Base-by-base conservation (phyloP, 2,797 vertebrate species). In the Poecilia picta region DNA sequence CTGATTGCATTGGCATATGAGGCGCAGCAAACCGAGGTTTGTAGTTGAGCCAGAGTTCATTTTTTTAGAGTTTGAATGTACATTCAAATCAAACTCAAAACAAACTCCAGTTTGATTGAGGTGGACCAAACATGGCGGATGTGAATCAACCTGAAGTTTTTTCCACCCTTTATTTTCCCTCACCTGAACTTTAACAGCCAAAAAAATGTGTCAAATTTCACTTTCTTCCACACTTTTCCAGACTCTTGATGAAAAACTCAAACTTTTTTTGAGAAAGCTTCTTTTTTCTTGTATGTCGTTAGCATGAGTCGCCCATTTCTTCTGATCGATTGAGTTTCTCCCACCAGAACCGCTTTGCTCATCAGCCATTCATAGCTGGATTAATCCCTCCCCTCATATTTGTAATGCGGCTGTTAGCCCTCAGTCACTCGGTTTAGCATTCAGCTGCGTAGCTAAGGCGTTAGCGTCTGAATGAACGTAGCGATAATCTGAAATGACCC, bases 401-500 rank as follows among this genome's bases (percentile, higher is more conserved):
- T 91, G 88, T 92, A 91, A 87, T 86, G 72, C 78, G 87, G 81
- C 89, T 85, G 90, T 93, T 87, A 85, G 87, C 79, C 79, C 47
- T 47, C 86, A 80, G 86, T 84, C 88, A 86, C 81, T 89, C 89
- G 88, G 92, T 97, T 96, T 97, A 97, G 96, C 96, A 95, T 97
- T 98, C 97, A 97, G 96, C 97, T 97, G 95, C 93, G 96, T 62
- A 95, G 12, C 96, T 96, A 93, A 97, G 97, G 97, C 95, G 96
- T 97, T 97, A 95, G 87, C 93, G 45, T 93, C 94, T 94, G 95
- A 95, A 94, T 95, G 96, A 97, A 97, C 96, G 95, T 95, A 90
- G 92, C 93, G 94, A 97, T 95, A 98, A 98, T 97, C 97, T 97
- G 90, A 79, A 90, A 94, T 97, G 97, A 97, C 97, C 97, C 90